Evolutionary conservation across 2,888 invertebrate species (phyloP).

Genomic region (Anoplius nigerrimus): DNA sequence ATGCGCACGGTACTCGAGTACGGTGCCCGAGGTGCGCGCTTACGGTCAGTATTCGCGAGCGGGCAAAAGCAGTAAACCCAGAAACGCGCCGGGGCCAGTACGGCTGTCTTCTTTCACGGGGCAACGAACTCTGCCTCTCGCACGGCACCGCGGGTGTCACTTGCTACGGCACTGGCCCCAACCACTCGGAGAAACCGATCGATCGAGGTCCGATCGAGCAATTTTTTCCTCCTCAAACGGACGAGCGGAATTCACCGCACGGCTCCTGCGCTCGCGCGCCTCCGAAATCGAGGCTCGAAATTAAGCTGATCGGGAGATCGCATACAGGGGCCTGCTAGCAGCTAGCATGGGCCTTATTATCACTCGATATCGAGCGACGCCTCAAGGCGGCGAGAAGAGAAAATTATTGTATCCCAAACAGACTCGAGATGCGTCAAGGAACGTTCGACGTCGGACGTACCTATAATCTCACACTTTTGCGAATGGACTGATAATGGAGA

Average conservation of each 20-base stretch:
- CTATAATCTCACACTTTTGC: too few relatives aligned
- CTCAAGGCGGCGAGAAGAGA: too few relatives aligned
- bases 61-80: conserved; percentile 58
- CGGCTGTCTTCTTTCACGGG: conserved; percentile 63
- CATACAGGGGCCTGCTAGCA: too few relatives aligned
- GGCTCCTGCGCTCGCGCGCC: not conserved
- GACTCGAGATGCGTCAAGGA: too few relatives aligned
- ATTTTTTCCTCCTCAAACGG: not conserved
- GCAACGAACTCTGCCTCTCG: conserved; percentile 65
- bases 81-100: conserved; percentile 57
- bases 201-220: conserved; percentile 23
- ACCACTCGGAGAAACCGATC: conserved; percentile 37
- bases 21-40: too few relatives aligned
- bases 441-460: too few relatives aligned
- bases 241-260: not conserved
- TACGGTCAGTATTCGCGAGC: conserved; percentile 17
- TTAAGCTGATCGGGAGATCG: too few relatives aligned
- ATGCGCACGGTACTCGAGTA: too few relatives aligned
- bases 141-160: conserved; percentile 38
- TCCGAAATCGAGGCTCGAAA: not conserved
- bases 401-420: too few relatives aligned
- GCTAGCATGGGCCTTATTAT: too few relatives aligned
- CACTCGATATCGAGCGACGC: too few relatives aligned
- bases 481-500: too few relatives aligned
- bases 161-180: conserved; percentile 32